phyloP scores from a whole-genome alignment of 2,113 vertebrate species.

The Pseudorectes ferrugineus region DNA sequence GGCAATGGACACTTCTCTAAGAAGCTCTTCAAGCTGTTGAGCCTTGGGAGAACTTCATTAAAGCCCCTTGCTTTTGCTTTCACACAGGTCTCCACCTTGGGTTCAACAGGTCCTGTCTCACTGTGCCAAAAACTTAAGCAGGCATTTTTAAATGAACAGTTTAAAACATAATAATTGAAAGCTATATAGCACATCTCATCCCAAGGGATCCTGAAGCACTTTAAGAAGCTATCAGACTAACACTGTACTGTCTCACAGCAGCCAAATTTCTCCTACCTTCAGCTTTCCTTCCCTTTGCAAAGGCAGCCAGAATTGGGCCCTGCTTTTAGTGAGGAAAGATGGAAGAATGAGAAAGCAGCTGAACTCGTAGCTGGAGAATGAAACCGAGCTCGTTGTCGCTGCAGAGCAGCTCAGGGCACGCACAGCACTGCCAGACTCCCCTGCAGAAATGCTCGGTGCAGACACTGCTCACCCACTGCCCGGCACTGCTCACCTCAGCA shows the following conservation, averaged over 20 bases:
- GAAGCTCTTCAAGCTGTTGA: neutral
- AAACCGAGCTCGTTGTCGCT: rapidly evolving
- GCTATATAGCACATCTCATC: neutral
- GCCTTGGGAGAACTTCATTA: conserved; percentile 10
- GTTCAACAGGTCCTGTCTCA: neutral
- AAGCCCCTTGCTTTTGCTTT: neutral
- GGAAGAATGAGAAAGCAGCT: neutral
- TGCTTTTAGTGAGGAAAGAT: neutral
- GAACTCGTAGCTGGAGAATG: neutral
- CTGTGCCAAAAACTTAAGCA: conserved; percentile 6
- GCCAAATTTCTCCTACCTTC: neutral
- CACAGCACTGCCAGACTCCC: neutral
- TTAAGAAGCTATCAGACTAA: neutral
- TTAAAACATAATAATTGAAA: neutral
- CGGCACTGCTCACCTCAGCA: neutral
- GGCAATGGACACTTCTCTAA: neutral
- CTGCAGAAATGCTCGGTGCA: neutral
- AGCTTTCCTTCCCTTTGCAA: neutral
- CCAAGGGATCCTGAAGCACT: neutral
- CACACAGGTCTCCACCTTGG: neutral
- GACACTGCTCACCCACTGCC: neutral
- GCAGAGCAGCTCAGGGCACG: neutral
- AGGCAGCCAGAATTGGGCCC: neutral
- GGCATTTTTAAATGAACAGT: conserved; percentile 33
- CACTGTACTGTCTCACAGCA: rapidly evolving